Percentiles rank a stretch among this genome's conserved stretches.
These are phyloP conservation scores for Xestia rhomboidea DNA, from an alignment of 2,888 invertebrate species.

Conservation along the genomic window DNA sequence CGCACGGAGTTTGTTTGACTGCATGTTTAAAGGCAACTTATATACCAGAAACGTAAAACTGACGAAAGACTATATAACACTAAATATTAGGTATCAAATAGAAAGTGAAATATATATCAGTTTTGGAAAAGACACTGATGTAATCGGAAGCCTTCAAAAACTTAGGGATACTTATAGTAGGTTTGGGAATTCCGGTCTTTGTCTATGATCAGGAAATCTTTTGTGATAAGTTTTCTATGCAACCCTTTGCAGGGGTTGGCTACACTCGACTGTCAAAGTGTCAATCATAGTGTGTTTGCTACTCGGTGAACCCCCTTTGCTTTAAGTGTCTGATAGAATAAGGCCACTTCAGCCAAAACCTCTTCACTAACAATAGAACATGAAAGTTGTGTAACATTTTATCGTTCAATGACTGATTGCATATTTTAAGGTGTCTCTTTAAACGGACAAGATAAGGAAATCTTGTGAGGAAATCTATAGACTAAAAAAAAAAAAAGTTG, in stretches of 20 bases:
- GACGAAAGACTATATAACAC: background rate
- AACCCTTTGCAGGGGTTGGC: constrained; percentile 19
- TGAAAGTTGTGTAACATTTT: constrained; percentile 7
- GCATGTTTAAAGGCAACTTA: background rate
- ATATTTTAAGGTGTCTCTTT: constrained; percentile 1
- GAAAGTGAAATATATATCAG: background rate
- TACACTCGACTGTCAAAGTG: constrained; percentile 10
- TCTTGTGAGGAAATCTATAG: background rate
- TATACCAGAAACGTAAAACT: background rate
- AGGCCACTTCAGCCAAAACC: constrained; percentile 5
- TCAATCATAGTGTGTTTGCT: constrained; percentile 25
- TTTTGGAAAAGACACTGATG: background rate
- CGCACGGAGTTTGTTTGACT: background rate
- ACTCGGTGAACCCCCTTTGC: constrained; percentile 2
- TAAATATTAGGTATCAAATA: background rate
- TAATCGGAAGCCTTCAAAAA: constrained; percentile 2
- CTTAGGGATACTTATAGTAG: background rate
- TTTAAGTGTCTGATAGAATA: constrained; percentile 26
- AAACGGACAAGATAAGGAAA: constrained; percentile 7
- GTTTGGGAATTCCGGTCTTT: background rate
- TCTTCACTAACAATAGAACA: constrained; percentile 32
- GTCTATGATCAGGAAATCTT: constrained; percentile 21
- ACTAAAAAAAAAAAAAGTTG: background rate
- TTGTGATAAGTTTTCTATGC: constrained; percentile 12
- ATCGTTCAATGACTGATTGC: constrained; percentile 22